Evolutionary conservation across 2,113 vertebrate genomes (phyloP), one percentile per base, ranked within the genome.

Genomic region (Ancistrus triradiatus): DNA sequence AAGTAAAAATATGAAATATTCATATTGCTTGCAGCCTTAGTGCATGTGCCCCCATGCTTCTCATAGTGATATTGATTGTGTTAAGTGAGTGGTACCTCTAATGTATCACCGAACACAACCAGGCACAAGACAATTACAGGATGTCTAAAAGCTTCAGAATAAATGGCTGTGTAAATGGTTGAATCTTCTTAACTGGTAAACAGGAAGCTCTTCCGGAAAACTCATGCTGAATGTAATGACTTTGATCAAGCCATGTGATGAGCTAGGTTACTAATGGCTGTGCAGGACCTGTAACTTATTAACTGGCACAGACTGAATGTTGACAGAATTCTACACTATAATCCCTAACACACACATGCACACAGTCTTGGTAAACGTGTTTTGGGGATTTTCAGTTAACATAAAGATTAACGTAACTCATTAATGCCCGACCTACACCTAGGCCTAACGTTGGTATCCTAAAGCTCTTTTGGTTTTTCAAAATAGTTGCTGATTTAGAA

Each of bases 341-440:
- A 8, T 27, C 53, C 3, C 33, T 58, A 15, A 19, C 17, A 59
- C 44, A 46, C 50, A 24, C 63, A 42, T 19, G 53, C n/a, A 28
- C 52, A n/a, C n/a, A n/a, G n/a, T n/a, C n/a, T n/a, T n/a, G n/a
- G n/a, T n/a, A n/a, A n/a, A n/a, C n/a, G n/a, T n/a, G n/a, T n/a
- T n/a, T n/a, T n/a, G n/a, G n/a, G n/a, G n/a, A n/a, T n/a, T n/a
- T n/a, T n/a, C n/a, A n/a, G n/a, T n/a, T n/a, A n/a, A n/a, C n/a
- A n/a, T n/a, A n/a, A n/a, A n/a, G n/a, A n/a, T n/a, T n/a, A n/a
- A n/a, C n/a, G n/a, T n/a, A n/a, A n/a, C n/a, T n/a, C n/a, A n/a
- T n/a, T n/a, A n/a, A n/a, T n/a, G n/a, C n/a, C n/a, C n/a, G n/a
- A n/a, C n/a, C n/a, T n/a, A n/a, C n/a, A n/a, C n/a, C n/a, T n/a